Evolutionary conservation across 2,888 invertebrate species (phyloP).

Genomic region (Aporophyla lueneburgensis): DNA sequence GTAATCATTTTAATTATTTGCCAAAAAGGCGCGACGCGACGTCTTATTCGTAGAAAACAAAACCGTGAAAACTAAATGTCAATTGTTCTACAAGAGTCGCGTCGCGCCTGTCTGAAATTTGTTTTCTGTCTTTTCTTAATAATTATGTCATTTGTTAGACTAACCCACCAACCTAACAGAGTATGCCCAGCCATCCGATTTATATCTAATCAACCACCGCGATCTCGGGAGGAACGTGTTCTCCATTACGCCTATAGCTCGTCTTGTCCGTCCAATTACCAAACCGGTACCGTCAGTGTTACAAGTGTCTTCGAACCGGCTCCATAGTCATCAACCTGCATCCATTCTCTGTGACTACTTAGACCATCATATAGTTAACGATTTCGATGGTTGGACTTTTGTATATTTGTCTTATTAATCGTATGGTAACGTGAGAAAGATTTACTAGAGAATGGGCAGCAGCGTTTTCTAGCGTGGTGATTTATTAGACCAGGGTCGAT

Average conservation of each 20-base stretch:
- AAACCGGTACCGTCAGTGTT: slow-evolving; percentile 35
- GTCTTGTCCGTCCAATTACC: slow-evolving; percentile 19
- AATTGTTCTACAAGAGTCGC: too few species aligned
- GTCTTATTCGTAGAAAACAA: too few species aligned
- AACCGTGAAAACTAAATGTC: too few species aligned
- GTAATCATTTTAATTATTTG: too few species aligned
- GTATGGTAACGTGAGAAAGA: neutral
- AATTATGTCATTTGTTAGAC: neutral
- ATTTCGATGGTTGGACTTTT: neutral
- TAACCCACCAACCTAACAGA: too few species aligned
- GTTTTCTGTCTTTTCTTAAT: neutral
- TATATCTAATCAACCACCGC: neutral
- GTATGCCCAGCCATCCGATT: neutral
- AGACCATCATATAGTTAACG: neutral
- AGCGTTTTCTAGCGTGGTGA: too few species aligned
- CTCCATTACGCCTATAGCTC: neutral
- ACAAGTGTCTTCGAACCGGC: slow-evolving; percentile 40
- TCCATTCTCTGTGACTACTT: neutral
- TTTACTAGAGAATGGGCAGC: too few species aligned
- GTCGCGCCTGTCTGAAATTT: neutral
- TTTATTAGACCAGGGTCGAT: too few species aligned
- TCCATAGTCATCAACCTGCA: slow-evolving; percentile 32
- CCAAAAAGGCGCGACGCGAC: too few species aligned
- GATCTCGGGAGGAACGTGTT: slow-evolving; percentile 15
- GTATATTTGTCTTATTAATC: neutral